phyloP scores from a whole-genome alignment of 2,888 invertebrate genomes.

The Lottia gigantea region DNA sequence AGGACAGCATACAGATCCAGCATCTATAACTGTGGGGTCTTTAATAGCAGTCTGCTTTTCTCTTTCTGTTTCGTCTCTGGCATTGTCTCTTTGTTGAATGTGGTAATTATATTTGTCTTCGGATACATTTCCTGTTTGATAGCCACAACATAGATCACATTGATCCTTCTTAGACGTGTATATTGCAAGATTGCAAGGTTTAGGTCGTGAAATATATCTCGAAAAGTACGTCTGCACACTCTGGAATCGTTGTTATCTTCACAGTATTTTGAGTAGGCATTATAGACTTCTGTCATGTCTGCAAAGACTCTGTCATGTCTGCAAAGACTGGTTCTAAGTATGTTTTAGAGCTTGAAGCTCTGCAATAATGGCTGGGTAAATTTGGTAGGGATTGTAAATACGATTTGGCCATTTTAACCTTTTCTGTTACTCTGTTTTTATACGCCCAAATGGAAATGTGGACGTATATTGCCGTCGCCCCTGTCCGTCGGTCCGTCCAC shows the following conservation, averaged over 20 bases:
- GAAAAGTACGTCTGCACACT: too few relatives aligned
- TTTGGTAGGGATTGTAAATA: slow-evolving; percentile 14
- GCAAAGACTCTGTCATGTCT: too few relatives aligned
- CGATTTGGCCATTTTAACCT: background rate
- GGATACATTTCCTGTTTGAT: background rate
- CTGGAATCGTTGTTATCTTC: background rate
- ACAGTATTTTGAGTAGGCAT: too few relatives aligned
- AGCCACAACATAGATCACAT: slow-evolving; percentile 12
- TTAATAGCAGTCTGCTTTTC: slow-evolving; percentile 8
- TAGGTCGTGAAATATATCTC: too few relatives aligned
- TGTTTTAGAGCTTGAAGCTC: background rate
- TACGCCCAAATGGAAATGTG: too few relatives aligned
- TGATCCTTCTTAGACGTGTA: slow-evolving; percentile 13
- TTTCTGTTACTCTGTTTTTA: too few relatives aligned
- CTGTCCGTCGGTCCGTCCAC: too few relatives aligned
- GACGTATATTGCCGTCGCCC: too few relatives aligned
- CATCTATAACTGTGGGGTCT: slow-evolving; percentile 1
- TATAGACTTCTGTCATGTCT: too few relatives aligned
- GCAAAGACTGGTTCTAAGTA: slow-evolving; percentile 12
- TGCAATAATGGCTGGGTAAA: slow-evolving; percentile 15
- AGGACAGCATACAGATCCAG: background rate
- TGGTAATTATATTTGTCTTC: background rate
- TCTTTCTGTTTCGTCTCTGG: background rate
- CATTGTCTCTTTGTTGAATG: background rate
- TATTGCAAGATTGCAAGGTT: too few relatives aligned